phyloP scores from a whole-genome alignment of 2,113 vertebrate species.

The Erythrocercus mccallii region DNA sequence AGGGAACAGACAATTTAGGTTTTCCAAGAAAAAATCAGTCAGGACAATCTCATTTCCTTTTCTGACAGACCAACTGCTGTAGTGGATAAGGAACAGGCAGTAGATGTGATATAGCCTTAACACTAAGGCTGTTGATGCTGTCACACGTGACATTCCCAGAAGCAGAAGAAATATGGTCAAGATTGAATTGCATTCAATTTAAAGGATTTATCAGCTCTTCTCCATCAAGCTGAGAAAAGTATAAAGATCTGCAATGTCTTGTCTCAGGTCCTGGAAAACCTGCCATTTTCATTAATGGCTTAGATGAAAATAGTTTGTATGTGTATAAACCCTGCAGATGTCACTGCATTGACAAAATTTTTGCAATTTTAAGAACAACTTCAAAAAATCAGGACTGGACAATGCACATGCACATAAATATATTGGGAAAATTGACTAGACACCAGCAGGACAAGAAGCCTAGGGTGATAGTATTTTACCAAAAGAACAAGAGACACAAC shows the following conservation, averaged over 20 bases:
- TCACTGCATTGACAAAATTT: not conserved
- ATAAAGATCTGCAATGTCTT: not conserved
- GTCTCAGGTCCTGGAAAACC: not conserved
- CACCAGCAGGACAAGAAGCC: not conserved
- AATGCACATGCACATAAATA: not conserved
- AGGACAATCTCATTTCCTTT: not conserved
- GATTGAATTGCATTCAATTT: not conserved
- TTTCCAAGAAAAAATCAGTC: conserved; percentile 3
- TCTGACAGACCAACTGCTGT: not conserved
- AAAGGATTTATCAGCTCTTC: not conserved
- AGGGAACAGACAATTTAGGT: not conserved
- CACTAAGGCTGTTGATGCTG: not conserved
- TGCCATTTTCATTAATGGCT: not conserved
- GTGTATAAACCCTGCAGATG: not conserved
- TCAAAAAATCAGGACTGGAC: not conserved
- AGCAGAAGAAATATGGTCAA: not conserved
- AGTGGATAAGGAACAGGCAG: not conserved
- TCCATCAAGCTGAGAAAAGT: not conserved
- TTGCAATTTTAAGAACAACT: not conserved
- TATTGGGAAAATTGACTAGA: not conserved
- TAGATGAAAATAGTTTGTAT: not conserved
- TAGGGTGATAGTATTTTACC: not conserved
- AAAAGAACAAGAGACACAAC: not conserved
- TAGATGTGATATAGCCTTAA: not conserved
- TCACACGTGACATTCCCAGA: not conserved